A percentile compares a stretch with the other conserved stretches of the same genome.
These are phyloP conservation scores for Thunnus albacares DNA, from an alignment of 2,797 vertebrate species.

Conservation along the genomic window DNA sequence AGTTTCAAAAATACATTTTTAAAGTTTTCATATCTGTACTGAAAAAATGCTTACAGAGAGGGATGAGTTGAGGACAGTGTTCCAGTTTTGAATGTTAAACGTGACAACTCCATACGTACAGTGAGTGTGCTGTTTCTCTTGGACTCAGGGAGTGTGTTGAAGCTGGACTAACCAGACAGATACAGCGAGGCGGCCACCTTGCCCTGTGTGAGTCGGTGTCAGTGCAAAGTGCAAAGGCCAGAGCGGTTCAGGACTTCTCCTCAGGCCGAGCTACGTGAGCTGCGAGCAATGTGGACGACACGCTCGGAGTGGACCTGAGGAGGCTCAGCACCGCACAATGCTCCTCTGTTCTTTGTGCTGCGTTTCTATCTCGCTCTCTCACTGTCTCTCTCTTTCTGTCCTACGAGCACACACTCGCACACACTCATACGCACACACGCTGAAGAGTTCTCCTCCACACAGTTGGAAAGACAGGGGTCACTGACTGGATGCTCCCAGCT, in stretches of 20 bases:
- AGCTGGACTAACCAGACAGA: slow-evolving; percentile 51
- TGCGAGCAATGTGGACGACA: slow-evolving; percentile 61
- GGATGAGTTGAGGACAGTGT: background rate
- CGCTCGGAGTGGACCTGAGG: slow-evolving; percentile 50
- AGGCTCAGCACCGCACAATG: slow-evolving; percentile 76
- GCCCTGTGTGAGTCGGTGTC: slow-evolving; percentile 63
- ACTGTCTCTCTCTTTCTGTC: slow-evolving; percentile 55
- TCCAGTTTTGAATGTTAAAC: slow-evolving; percentile 16
- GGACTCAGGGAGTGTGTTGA: slow-evolving; percentile 42
- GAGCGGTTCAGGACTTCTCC: slow-evolving; percentile 68
- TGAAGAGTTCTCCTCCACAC: slow-evolving; percentile 77
- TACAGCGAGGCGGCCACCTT: slow-evolving; percentile 45
- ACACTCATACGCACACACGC: slow-evolving; percentile 50
- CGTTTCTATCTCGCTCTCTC: slow-evolving; percentile 57
- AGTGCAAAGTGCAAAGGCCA: slow-evolving; percentile 73
- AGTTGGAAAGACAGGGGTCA: slow-evolving; percentile 86
- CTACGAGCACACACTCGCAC: slow-evolving; percentile 40
- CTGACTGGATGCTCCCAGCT: slow-evolving; percentile 83
- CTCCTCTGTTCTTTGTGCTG: slow-evolving; percentile 82
- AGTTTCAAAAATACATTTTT: background rate
- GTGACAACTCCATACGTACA: slow-evolving; percentile 5
- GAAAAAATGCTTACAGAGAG: background rate
- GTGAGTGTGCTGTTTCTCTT: slow-evolving; percentile 35
- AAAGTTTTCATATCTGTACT: background rate
- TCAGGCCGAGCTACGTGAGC: slow-evolving; percentile 59